Base-by-base conservation (phyloP, 2,797 vertebrate species). In the Acanthornis magna region DNA sequence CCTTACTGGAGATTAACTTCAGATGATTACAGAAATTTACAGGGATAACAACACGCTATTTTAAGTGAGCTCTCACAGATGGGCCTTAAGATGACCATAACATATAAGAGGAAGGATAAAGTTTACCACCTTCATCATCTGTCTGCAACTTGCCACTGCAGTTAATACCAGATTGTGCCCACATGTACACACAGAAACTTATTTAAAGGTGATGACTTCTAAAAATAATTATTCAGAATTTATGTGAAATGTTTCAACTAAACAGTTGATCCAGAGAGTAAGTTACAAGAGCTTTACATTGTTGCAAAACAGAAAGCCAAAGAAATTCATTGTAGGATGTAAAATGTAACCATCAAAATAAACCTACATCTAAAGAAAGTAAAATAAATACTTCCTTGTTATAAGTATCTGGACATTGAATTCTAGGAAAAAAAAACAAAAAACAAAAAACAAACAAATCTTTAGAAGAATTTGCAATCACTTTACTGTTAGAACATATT, bases 1-100 rank as follows among this genome's bases (percentile, higher is more conserved):
- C 48, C 43, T 66, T 48, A 38, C 29, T 83, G 60, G 66, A 73
- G 62, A 88, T 95, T 92, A 91, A 73, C 82, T 85, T 67, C 26
- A 78, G 68, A 66, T 66, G 58, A 92, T 74, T 91, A 91, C 74
- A 90, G 71, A 95, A 91, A 92, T 88, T 78, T 79, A 38, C 63
- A 85, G 70, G 74, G 82, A 81, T 89, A 91, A 86, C 55, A 55
- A 5, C 83, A 78, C 2, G 0, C 79, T 84, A 27, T 87, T 94
- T 88, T 78, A 85, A 91, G 74, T 45, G 74, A 87, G 86, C 57
- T 92, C 61, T 81, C 67, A 54, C 91, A 95, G 85, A 92, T 62
- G 65, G 76, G 62, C 61, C 57, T 77, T 65, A 91, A 58, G 85
- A 90, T 84, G 76, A 71, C 75, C 54, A n/a, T 58, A 70, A 47